Evolutionary conservation across 2,113 vertebrate genomes (phyloP), one percentile per base, ranked within the genome.

Genomic region (Bos indicus): DNA sequence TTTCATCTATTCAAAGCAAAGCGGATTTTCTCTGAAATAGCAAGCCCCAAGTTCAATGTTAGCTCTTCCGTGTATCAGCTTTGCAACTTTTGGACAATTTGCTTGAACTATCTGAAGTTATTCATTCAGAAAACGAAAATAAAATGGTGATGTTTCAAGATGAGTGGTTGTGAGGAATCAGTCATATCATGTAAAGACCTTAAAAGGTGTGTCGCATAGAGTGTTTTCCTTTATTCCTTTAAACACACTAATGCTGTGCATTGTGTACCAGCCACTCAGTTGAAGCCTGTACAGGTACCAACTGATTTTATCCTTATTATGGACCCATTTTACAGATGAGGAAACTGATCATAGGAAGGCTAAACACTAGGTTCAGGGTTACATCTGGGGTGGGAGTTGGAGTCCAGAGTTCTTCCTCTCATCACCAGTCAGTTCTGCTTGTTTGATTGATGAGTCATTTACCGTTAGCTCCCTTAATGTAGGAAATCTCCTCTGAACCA

Each of bases 121-220:
- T 11, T 51, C 12, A 30, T 46, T 77, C 25, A 51, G 28, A 81
- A 91, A 93, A 36, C 25, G 23, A 28, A 89, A 80, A 48, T 52
- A 80, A 88, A 81, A 46, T 28, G 23, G 13, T 33, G 33, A 52
- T 64, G 59, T 56, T 82, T 16, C 6, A 26, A 11, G 21, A 10
- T 51, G 6, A 4, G 28, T 6, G 2, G 0, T 28, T 10, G 10
- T 81, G 46, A 71, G 64, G 21, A 28, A 64, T 52, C 52, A 25
- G 11, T 23, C 13, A 0, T 23, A 30, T 28, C 7, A 19, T 26
- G 2, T 25, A 59, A 90, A 82, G 59, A 48, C 7, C 36, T 83
- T 19, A 56, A 25, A 56, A 25, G 2, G 1, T n/a, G 14, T 43
- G 8, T 3, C 5, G 0, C 8, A 1, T 16, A 2, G 15, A 48